Base-by-base conservation (phyloP, 2,797 vertebrate species). In the Myiothlypis chrysogaster region DNA sequence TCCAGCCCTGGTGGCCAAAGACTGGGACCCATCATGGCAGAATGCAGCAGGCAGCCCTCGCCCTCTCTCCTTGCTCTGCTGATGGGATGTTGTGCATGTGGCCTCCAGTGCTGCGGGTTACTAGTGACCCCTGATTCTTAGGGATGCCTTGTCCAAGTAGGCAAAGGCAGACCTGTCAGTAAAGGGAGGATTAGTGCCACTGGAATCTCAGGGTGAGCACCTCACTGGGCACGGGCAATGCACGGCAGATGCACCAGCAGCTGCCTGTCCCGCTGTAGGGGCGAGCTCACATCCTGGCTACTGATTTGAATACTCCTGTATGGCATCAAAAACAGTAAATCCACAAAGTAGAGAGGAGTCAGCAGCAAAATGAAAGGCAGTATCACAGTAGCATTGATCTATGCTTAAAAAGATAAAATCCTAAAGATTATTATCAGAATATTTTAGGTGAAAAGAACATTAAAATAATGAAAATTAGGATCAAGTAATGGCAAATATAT, bases 391-490 rank as follows among this genome's bases (percentile, higher is more conserved):
- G 39, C 2, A 7, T 19, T 55, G 30, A 78, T 34, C 35, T 12
- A 4, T 35, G 30, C n/a, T 89, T 75, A 10, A 32, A 86, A 70
- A 55, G 25, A 7, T 34, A 59, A 64, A 41, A 21, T n/a, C 44
- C 37, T 55, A 15, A 70, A 63, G 27, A 39, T 61, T 84, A 24
- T 8, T 17, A 70, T 34, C 39, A 34, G 50, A 47, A 34, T 57
- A n/a, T 43, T 82, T 77, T 80, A 63, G 15, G 43, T 32, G 8
- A 60, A 89, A 44, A 35, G 66, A 72, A 78, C 25, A 32, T 63
- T 92, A 73, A 91, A 85, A 83, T 46, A 5, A 65, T 24, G 66
- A 44, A 79, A 91, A 86, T 43, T 46, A 53, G 19, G 46, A 70
- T 85, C 43, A 56, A 93, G 37, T 56, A 91, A 52, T 14, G 2